A percentile compares a stretch with the other conserved stretches of the same genome.
Conservation (phyloP, 1,140 invertebrate genomes). For the Ostrea denselamellosa region DNA sequence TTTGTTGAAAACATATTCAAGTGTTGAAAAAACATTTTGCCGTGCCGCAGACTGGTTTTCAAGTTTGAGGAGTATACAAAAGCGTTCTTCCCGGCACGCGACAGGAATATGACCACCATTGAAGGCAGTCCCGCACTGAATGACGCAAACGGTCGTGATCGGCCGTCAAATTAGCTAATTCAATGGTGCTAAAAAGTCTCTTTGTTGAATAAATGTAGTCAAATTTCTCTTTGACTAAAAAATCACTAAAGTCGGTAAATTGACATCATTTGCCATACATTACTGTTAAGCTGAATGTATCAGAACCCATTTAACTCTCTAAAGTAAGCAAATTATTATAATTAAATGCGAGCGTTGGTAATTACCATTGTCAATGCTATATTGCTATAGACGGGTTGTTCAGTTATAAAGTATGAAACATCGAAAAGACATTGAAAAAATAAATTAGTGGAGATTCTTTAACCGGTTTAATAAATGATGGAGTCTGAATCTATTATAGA, state of each 20-base stretch:
- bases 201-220: slow-evolving; percentile 27
- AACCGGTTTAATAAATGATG: neutral
- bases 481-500: too few relatives aligned
- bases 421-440: neutral
- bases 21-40: slow-evolving; percentile 33
- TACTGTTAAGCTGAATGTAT: neutral
- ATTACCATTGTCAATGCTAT: neutral
- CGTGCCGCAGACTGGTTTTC: slow-evolving; percentile 19
- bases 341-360: neutral
- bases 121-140: slow-evolving; percentile 11
- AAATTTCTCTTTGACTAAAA: slow-evolving; percentile 29
- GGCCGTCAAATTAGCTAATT: slow-evolving; percentile 20
- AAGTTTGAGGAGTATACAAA: slow-evolving; percentile 3
- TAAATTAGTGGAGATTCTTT: neutral
- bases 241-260: slow-evolving; percentile 15
- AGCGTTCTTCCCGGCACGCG: neutral
- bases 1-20: slow-evolving; percentile 16
- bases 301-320: neutral
- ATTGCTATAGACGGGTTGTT: neutral
- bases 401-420: neutral
- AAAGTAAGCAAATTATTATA: slow-evolving; percentile 12
- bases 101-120: slow-evolving; percentile 12
- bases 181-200: slow-evolving; percentile 27
- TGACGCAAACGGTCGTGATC: slow-evolving; percentile 3
- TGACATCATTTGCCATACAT: slow-evolving; percentile 8